phyloP scores from a whole-genome alignment of 1,140 invertebrate genomes.

The Pogonomyrmex barbatus region DNA sequence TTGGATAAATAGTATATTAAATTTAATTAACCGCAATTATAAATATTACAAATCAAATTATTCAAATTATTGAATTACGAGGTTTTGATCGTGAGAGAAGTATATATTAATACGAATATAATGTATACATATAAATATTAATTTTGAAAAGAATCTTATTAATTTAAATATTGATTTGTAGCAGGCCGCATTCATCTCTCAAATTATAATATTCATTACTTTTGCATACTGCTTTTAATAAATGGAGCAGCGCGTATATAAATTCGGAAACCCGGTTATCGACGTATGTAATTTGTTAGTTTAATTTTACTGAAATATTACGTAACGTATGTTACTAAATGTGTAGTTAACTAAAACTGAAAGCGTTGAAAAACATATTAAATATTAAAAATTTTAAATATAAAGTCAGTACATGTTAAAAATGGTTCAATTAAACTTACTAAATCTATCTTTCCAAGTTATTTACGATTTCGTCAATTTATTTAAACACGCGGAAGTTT shows the following conservation, averaged over 20 bases:
- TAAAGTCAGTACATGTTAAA: not conserved
- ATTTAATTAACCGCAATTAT: conserved; percentile 61
- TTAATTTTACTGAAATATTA: conserved; percentile 40
- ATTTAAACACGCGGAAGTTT: conserved; percentile 4
- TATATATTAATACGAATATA: conserved; percentile 17
- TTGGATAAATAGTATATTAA: conserved; percentile 53
- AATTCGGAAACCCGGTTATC: conserved; percentile 28
- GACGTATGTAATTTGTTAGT: conserved; percentile 1
- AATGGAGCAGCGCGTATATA: conserved; percentile 16
- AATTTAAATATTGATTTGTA: conserved; percentile 50
- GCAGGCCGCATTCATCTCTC: not conserved
- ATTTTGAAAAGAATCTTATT: conserved; percentile 39
- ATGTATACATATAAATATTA: conserved; percentile 31
- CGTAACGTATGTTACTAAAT: not conserved
- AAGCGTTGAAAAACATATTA: not conserved
- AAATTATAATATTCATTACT: conserved; percentile 40
- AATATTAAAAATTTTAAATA: conserved; percentile 27
- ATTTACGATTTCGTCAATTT: conserved; percentile 9
- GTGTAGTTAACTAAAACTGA: not conserved
- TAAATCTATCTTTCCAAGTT: not conserved
- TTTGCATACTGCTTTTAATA: conserved; percentile 28
- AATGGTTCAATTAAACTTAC: not conserved
- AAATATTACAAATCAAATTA: conserved; percentile 56
- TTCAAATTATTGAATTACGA: conserved; percentile 50
- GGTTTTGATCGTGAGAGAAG: conserved; percentile 23